phyloP scores from a whole-genome alignment of 2,888 invertebrate genomes.

The Ctena decussata region DNA sequence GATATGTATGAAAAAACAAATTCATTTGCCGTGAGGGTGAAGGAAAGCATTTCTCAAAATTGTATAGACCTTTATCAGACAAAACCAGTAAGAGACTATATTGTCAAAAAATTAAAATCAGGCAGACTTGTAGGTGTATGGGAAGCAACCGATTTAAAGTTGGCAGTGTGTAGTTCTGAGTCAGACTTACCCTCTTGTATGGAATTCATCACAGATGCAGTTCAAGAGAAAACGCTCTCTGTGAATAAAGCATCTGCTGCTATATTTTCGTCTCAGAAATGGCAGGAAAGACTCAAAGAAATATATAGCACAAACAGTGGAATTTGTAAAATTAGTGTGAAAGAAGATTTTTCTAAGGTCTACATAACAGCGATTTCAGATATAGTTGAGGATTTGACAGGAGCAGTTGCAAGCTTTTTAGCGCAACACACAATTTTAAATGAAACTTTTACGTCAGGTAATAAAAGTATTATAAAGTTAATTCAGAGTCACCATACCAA shows the following conservation, averaged over 20 bases:
- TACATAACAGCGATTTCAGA: not conserved
- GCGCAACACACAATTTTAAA: not conserved
- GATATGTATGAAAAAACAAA: not conserved
- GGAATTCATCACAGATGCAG: not conserved
- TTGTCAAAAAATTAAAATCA: constrained; percentile 39
- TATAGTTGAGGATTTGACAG: not conserved
- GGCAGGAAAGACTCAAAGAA: constrained; percentile 30
- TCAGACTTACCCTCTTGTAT: not conserved
- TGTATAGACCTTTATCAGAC: not conserved
- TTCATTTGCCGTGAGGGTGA: not conserved
- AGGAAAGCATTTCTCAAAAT: not conserved
- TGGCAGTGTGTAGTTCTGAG: constrained; percentile 12
- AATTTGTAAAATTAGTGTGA: not conserved
- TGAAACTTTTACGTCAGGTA: not conserved
- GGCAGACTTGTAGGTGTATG: constrained; percentile 37
- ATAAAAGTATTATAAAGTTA: not conserved
- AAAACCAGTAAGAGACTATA: constrained; percentile 26
- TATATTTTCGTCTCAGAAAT: constrained; percentile 20
- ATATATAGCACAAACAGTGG: not conserved
- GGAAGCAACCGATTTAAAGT: constrained; percentile 24
- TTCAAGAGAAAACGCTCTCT: not conserved
- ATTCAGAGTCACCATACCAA: not conserved
- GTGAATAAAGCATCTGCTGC: not conserved
- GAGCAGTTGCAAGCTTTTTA: not conserved
- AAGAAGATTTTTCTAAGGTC: not conserved